Base-by-base conservation (phyloP, 2,113 vertebrate species). In the Phoxinus phoxinus region DNA sequence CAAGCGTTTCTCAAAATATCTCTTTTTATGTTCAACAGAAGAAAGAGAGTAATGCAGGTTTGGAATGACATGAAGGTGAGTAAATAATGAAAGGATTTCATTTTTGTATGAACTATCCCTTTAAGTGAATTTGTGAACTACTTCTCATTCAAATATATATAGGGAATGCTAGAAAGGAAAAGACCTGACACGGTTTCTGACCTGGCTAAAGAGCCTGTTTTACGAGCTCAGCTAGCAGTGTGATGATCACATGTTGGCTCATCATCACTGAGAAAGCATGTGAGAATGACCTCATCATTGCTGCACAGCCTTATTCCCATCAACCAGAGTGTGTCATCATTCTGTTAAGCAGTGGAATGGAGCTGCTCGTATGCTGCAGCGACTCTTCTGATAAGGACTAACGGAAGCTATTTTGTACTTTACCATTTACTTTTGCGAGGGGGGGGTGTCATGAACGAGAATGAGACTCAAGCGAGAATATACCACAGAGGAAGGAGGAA, bases 271-370 rank as follows among this genome's bases (percentile, higher is more conserved):
- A 84, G 46, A 23, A 86, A 65, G 30, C 87, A 84, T 86, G 84
- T 86, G 87, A 86, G 80, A 58, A 88, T 88, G 87, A 88, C 75
- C 84, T 88, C 87, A 88, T 74, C 58, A 48, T 67, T 46, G 51
- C 23, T 71, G 35, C 27, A 13, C 73, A 73, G 79, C 51, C 27
- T 71, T 77, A 51, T 85, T 88, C 84, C 87, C 80, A 88, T 85
- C 78, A 71, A 71, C 48, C 56, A 51, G n/a, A 74, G 27, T 83
- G 84, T 83, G 87, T 86, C 87, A 88, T 84, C 87, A 32, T 73
- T 86, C 84, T 72, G 81, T 86, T 86, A 80, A 88, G 44, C 81
- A 56, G 58, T 80, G 84, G 75, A 82, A 86, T 67, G 4, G 58
- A 80, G 76, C 84, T 46, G 73, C 46, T 80, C 63, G 56, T 85